phyloP scores from a whole-genome alignment of 2,888 invertebrate genomes.

The Endotricha flammealis region DNA sequence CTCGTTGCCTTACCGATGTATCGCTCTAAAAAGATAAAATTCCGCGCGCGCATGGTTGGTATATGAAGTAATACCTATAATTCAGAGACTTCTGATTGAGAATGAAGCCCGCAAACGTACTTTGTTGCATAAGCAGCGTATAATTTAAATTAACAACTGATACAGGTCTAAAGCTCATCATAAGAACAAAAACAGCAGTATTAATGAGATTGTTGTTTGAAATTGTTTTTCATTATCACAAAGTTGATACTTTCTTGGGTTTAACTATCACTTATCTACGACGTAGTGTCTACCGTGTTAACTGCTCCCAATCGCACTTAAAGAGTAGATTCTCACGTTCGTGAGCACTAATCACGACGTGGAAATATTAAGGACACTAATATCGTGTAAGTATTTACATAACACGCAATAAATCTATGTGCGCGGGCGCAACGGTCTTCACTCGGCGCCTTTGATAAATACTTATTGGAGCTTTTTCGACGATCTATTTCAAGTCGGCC shows the following conservation, averaged over 20 bases:
- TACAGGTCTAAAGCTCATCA: no score
- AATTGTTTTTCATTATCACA: no score
- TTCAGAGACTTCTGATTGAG: no score
- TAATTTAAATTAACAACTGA: no score
- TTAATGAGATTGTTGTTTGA: no score
- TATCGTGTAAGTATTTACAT: conserved; percentile 73
- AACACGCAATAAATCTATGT: conserved; percentile 67
- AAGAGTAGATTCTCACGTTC: conserved; percentile 58
- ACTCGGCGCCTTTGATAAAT: conserved; percentile 65
- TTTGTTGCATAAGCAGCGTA: no score
- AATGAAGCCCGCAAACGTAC: no score
- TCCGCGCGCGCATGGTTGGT: not conserved
- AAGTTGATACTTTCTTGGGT: no score
- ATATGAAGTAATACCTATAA: no score
- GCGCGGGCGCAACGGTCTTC: conserved; percentile 41
- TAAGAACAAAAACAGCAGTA: no score
- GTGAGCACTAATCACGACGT: conserved; percentile 63
- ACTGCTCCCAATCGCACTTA: conserved; percentile 24
- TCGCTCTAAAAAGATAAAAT: not conserved
- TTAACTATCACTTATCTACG: no score
- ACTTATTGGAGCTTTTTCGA: conserved; percentile 56
- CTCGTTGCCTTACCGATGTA: conserved; percentile 58
- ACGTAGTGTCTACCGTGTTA: not conserved
- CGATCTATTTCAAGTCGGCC: conserved; percentile 48
- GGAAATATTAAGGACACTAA: conserved; percentile 74